A percentile compares a stretch with the other conserved stretches of the same genome.
phyloP scores from a whole-genome alignment of 2,888 invertebrate genomes.

The Troilus luridus region DNA sequence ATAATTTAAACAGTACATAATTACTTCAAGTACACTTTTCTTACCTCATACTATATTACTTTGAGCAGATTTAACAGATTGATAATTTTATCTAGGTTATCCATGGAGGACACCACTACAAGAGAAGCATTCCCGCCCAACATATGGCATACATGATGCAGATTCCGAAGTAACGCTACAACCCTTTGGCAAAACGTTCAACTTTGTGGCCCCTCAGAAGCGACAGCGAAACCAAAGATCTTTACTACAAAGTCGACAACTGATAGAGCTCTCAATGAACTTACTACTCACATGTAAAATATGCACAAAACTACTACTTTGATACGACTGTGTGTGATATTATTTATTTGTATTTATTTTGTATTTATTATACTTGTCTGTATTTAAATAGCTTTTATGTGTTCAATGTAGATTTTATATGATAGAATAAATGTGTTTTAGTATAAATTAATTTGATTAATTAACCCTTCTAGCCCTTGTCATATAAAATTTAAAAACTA shows the following conservation, averaged over 20 bases:
- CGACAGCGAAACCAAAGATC: constrained; percentile 38
- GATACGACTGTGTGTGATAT: constrained; percentile 28
- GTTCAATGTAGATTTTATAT: background rate
- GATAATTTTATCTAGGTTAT: constrained; percentile 52
- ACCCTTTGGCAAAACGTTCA: too few relatives aligned
- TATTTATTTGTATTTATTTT: constrained; percentile 50
- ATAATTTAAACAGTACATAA: too few relatives aligned
- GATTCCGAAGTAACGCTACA: constrained; percentile 68
- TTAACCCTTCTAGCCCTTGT: background rate
- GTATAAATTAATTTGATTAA: background rate
- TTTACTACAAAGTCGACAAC: background rate
- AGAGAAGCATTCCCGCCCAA: constrained; percentile 65
- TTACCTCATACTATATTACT: background rate
- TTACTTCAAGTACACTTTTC: too few relatives aligned
- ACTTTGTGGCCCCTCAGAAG: background rate
- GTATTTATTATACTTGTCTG: constrained; percentile 32
- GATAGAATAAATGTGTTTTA: constrained; percentile 10
- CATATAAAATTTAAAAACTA: too few relatives aligned
- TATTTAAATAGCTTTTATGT: background rate
- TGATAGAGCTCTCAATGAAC: background rate
- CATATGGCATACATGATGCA: constrained; percentile 62
- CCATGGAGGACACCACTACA: constrained; percentile 65
- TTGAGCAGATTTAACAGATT: background rate
- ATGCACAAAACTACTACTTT: background rate
- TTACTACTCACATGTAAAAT: constrained; percentile 10